A percentile compares a stretch with the other conserved stretches of the same genome.
These are phyloP conservation scores for Gambusia yucatana DNA, from an alignment of 2,797 vertebrate species.

Conservation along the genomic window DNA sequence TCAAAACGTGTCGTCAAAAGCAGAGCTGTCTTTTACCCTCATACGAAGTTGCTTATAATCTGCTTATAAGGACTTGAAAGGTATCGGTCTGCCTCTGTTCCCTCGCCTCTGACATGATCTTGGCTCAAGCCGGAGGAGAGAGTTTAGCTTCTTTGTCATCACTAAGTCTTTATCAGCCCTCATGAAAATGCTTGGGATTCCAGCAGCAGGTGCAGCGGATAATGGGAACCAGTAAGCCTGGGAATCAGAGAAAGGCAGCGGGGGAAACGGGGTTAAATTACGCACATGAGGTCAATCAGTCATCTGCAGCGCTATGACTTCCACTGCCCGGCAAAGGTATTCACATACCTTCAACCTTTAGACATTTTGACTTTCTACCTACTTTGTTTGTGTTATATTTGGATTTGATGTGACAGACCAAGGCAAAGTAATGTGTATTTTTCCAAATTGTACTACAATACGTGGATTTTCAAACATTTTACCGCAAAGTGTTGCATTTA, in stretches of 20 bases:
- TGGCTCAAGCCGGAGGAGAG: background rate
- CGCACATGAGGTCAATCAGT: background rate
- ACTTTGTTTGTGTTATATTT: background rate
- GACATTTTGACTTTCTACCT: background rate
- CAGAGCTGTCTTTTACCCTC: background rate
- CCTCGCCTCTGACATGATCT: background rate
- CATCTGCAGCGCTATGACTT: background rate
- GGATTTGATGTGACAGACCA: background rate
- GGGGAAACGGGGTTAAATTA: background rate
- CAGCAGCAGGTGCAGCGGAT: conserved; percentile 57
- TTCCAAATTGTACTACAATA: background rate
- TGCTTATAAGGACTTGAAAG: background rate
- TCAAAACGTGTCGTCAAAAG: conserved; percentile 13
- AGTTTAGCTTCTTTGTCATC: conserved; percentile 24
- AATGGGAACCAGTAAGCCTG: conserved; percentile 44
- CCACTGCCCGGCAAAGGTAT: background rate
- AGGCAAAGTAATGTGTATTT: background rate
- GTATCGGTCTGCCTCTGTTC: background rate
- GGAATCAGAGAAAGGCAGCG: background rate
- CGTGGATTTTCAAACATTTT: background rate
- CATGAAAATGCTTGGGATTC: conserved; percentile 55
- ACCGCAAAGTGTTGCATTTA: background rate
- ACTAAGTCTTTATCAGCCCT: conserved; percentile 15
- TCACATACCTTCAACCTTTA: background rate
- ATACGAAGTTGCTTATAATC: background rate